Evolutionary conservation across 2,797 vertebrate genomes (phyloP).

Genomic region (Dipus sagitta): DNA sequence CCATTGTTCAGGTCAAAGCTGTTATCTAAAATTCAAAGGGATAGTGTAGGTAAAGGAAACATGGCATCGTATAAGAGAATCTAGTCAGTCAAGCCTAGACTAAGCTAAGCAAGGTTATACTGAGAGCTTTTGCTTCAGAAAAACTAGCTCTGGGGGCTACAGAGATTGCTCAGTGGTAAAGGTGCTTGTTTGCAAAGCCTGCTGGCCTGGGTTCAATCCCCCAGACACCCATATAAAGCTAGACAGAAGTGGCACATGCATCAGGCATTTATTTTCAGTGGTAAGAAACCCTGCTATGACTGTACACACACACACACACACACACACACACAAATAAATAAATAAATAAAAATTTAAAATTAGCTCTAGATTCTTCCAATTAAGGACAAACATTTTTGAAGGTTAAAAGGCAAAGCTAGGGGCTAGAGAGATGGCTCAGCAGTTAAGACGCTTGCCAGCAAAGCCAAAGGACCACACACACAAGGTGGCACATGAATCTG

Average conservation of each 20-base stretch:
- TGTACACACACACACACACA: not conserved
- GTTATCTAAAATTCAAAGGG: conserved; percentile 79
- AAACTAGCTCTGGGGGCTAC: not conserved
- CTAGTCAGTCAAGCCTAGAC: conserved; percentile 30
- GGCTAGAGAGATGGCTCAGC: no score
- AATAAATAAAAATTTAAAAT: not conserved
- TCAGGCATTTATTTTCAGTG: no score
- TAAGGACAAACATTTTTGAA: not conserved
- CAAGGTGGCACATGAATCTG: no score
- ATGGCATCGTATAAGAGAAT: conserved; percentile 1
- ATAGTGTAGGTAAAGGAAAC: conserved; percentile 36
- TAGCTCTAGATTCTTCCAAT: not conserved
- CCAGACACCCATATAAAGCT: no score
- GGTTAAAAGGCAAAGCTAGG: not conserved
- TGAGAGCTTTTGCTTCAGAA: conserved; percentile 49
- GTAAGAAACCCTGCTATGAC: not conserved
- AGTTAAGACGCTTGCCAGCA: no score
- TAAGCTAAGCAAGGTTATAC: conserved; percentile 52
- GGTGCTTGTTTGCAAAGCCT: no score
- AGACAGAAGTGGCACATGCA: no score
- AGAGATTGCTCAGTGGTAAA: not conserved
- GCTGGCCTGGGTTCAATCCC: no score
- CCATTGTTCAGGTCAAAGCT: conserved; percentile 78
- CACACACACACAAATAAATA: not conserved
- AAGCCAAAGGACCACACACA: no score